Conservation (phyloP, 2,113 vertebrate species). For the Parotia lawesii region DNA sequence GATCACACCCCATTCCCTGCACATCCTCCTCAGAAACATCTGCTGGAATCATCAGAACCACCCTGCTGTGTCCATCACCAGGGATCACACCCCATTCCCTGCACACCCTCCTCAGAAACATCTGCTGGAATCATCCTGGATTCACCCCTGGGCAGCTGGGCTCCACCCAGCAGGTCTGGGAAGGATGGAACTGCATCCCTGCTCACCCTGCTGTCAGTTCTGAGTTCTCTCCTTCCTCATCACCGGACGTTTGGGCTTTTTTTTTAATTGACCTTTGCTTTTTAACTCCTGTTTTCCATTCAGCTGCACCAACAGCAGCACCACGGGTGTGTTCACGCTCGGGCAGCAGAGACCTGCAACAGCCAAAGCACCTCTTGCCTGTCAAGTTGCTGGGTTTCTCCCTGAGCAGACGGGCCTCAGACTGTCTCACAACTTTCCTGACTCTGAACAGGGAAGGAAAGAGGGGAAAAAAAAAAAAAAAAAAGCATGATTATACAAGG, state of each 20-base stretch:
- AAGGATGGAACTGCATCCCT: not conserved
- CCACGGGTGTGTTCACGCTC: rapidly evolving
- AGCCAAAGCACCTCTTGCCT: not conserved
- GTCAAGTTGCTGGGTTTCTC: not conserved
- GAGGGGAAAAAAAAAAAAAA: not conserved
- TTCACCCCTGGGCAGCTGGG: rapidly evolving
- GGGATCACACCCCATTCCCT: rapidly evolving
- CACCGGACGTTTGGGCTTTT: rapidly evolving
- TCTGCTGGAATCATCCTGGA: not conserved
- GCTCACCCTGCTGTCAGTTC: not conserved
- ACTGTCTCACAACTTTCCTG: not conserved
- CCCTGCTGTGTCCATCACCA: not conserved
- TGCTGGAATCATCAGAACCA: not conserved
- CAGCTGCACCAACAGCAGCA: not conserved
- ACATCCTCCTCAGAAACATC: not conserved
- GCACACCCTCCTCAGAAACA: not conserved
- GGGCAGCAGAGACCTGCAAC: not conserved
- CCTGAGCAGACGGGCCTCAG: not conserved
- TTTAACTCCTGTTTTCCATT: not conserved
- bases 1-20: not conserved
- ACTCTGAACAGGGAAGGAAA: not conserved
- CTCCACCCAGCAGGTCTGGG: not conserved
- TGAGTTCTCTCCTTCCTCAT: not conserved
- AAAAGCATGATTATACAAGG: constrained; percentile 53
- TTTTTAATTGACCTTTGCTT: not conserved